Base-by-base conservation (phyloP, 2,113 vertebrate species). In the Thamnaconus septentrionalis region DNA sequence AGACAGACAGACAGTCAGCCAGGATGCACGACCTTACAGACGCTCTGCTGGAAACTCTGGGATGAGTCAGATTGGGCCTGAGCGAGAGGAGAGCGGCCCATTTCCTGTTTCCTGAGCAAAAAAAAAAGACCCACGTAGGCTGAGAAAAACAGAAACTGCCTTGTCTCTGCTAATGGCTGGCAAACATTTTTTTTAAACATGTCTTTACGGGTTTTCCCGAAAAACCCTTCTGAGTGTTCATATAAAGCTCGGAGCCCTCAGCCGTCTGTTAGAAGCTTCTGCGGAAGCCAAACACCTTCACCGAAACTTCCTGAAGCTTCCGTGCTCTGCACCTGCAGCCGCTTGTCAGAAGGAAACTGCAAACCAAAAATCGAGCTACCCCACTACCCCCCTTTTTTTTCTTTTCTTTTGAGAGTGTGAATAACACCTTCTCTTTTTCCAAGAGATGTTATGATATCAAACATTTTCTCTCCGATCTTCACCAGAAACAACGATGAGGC, bases 81-180 rank as follows among this genome's bases (percentile, higher is more conserved):
- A 78, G 87, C 84, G 80, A 85, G 71, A 85, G 56, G 71, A 81
- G 74, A 71, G 69, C 80, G 57, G 75, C 85, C 71, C 69, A 81
- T 85, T 90, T 90, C 88, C 89, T 89, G 87, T 89, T 91, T 88
- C 86, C 87, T 83, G 84, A 76, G 53, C 40, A 75, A 71, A 71
- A 61, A 8, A 46, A 61, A 69, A 61, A 57, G 40, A 5, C 59
- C 48, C 50, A 66, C 52, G 63, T 53, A 72, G 48, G 68, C n/a
- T 49, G 59, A 31, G 75, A 83, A 56, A 83, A 73, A 79, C 73
- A 74, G 31, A 5, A 8, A 31, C 18, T 31, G 18, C 18, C 18
- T 31, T 31, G 18, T 31, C 18, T 31, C 18, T 31, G 18, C 18
- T 31, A 31, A 31, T 2, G 18, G 18, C 7, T 18, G 57, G 43